Evolutionary conservation across 2,797 vertebrate genomes (phyloP).

Genomic region (Enteromius mattozi): DNA sequence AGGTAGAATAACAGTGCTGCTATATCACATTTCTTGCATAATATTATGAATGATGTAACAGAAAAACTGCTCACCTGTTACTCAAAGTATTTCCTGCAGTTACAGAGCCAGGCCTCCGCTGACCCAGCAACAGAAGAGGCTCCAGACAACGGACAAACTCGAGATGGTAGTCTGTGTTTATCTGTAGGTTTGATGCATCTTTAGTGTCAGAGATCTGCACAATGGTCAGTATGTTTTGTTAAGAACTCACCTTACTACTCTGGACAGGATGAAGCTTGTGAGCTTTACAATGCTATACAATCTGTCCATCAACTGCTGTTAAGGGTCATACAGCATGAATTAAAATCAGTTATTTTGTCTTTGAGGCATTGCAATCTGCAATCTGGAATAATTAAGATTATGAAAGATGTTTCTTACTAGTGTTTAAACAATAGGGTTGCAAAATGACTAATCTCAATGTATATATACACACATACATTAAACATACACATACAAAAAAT

Average conservation of each 20-base stretch:
- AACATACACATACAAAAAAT: too few species aligned
- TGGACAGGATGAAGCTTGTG: slow-evolving; percentile 85
- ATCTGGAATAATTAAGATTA: too few species aligned
- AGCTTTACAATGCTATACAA: slow-evolving; percentile 86
- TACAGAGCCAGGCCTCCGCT: slow-evolving; percentile 74
- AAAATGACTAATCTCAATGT: too few species aligned
- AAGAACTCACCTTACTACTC: slow-evolving; percentile 87
- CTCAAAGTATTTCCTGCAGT: slow-evolving; percentile 62
- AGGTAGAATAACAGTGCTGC: neutral
- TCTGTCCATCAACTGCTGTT: slow-evolving; percentile 91
- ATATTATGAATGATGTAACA: slow-evolving; percentile 16
- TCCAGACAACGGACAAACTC: slow-evolving; percentile 90
- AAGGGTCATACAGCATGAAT: slow-evolving; percentile 55
- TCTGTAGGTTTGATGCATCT: slow-evolving; percentile 71
- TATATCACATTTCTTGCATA: neutral
- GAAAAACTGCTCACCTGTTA: slow-evolving; percentile 63
- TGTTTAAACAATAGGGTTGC: too few species aligned
- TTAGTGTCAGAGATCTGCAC: neutral
- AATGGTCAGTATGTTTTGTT: neutral
- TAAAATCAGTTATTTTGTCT: neutral
- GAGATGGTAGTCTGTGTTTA: slow-evolving; percentile 86
- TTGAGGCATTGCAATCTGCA: neutral
- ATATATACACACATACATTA: too few species aligned
- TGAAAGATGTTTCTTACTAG: too few species aligned
- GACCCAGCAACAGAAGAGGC: slow-evolving; percentile 81